Evolutionary conservation across 2,888 invertebrate genomes (phyloP).

Genomic region (Bellardia pandia): DNA sequence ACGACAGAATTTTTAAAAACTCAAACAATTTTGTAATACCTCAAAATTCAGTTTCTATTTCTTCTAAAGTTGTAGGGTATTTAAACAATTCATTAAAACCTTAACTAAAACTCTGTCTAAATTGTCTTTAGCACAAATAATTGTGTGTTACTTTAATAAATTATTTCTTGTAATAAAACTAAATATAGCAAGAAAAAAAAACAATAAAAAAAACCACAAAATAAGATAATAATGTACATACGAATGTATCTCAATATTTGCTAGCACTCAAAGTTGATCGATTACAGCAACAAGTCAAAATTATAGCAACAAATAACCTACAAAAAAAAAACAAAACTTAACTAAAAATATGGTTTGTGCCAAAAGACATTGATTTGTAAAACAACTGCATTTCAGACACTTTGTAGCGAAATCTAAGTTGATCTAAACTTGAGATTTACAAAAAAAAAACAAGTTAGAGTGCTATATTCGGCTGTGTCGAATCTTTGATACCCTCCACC

Average conservation of each 20-base stretch:
- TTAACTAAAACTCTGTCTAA: neutral
- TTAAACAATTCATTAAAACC: neutral
- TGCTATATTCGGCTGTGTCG: too few relatives aligned
- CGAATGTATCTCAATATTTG: slow-evolving; percentile 24
- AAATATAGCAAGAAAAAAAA: neutral
- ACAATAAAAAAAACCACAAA: slow-evolving; percentile 5
- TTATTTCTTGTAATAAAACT: slow-evolving; percentile 29
- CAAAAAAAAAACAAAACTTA: slow-evolving; percentile 47
- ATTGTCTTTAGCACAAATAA: slow-evolving; percentile 39
- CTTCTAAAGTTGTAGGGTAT: neutral
- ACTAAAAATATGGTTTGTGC: slow-evolving; percentile 52
- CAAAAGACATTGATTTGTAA: slow-evolving; percentile 51
- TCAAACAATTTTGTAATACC: too few relatives aligned
- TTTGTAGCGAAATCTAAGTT: slow-evolving; percentile 32
- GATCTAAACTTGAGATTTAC: slow-evolving; percentile 60
- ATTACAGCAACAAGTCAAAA: slow-evolving; percentile 69
- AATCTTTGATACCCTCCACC: too few relatives aligned
- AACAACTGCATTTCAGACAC: slow-evolving; percentile 48
- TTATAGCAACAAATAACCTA: slow-evolving; percentile 40
- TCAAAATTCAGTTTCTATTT: neutral
- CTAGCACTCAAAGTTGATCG: slow-evolving; percentile 65
- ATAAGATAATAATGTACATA: neutral
- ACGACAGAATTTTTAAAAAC: too few relatives aligned
- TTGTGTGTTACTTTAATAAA: slow-evolving; percentile 67
- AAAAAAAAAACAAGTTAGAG: neutral